These are phyloP conservation scores for Uropsilus gracilis DNA, from an alignment of 2,113 vertebrate species.

Conservation along the genomic window DNA sequence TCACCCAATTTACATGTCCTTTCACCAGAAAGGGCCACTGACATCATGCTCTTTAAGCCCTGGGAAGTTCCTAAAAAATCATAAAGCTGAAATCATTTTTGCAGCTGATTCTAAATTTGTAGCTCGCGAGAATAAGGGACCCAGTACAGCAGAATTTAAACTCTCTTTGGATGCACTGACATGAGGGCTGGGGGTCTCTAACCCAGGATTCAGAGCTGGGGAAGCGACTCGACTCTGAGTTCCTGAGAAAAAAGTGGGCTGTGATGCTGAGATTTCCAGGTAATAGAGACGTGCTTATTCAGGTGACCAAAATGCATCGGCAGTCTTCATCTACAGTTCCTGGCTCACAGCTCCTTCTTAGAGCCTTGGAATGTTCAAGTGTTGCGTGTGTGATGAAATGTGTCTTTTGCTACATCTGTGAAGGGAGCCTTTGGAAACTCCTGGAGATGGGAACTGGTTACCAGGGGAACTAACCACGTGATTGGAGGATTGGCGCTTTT, in stretches of 20 bases:
- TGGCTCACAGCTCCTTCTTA: too few relatives aligned
- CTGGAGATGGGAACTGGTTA: too few relatives aligned
- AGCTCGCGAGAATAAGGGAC: background rate
- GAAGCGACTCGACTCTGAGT: background rate
- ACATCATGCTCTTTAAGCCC: background rate
- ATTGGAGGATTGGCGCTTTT: too few relatives aligned
- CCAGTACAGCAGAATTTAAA: background rate
- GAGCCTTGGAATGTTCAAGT: too few relatives aligned
- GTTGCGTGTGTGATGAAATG: too few relatives aligned
- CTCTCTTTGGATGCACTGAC: background rate
- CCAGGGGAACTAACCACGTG: too few relatives aligned
- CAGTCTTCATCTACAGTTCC: too few relatives aligned
- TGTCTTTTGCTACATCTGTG: too few relatives aligned
- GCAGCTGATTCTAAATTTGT: slow-evolving; percentile 42
- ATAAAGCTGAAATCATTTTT: slow-evolving; percentile 42
- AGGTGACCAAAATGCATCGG: too few relatives aligned
- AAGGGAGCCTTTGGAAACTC: too few relatives aligned
- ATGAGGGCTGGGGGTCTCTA: background rate
- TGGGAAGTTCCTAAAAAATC: background rate
- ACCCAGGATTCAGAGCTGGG: background rate
- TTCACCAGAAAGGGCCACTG: background rate
- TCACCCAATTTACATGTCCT: background rate
- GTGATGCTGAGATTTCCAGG: too few relatives aligned
- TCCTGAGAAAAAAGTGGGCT: background rate
- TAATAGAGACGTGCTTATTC: too few relatives aligned